Base-by-base conservation (phyloP, 2,113 vertebrate species). In the Hymenochirus boettgeri region DNA sequence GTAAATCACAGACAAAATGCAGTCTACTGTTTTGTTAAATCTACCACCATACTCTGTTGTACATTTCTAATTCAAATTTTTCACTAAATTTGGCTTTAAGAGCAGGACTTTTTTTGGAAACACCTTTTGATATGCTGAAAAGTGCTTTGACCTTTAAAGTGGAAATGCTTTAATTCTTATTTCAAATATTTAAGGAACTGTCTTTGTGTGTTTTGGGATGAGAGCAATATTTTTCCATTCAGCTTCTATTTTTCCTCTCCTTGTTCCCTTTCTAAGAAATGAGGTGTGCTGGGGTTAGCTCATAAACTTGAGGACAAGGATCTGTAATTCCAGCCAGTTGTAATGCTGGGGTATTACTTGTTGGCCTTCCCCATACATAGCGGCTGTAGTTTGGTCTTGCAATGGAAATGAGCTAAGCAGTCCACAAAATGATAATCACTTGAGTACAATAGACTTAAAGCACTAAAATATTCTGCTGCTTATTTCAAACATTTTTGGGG, bases 301-400 rank as follows among this genome's bases (percentile, higher is more conserved):
- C 45, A 52, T 67, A 67, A 67, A 67, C 47, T 67, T 67, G 52
- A 67, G 64, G 55, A 67, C 64, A 59, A 51, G 64, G 33, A 39
- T 18, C 47, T 13, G 65, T 7, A 48, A 27, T 48, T 69, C 47
- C 47, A 60, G 46, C 47, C 56, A 60, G 47, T 53, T n/a, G 19
- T 53, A 58, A 60, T 51, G 25, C n/a, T 17, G 55, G 18, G 27
- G 31, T 4, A 22, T 13, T 53, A n/a, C 24, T 57, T 18, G 56
- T 48, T 45, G 64, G 31, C 47, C 25, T 60, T 18, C 27, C 46
- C 7, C 24, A 33, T 24, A 26, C 48, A 46, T 4, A 29, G 12
- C 10, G 13, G 12, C 4, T 10, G 29, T 42, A n/a, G 2, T n/a
- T 42, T 18, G n/a, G 39, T 42, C 17, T 17, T 42, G 39, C 39